Evolutionary conservation across 2,888 invertebrate genomes (phyloP), one percentile per base, ranked within the genome.

Genomic region (Desoria tigrina): DNA sequence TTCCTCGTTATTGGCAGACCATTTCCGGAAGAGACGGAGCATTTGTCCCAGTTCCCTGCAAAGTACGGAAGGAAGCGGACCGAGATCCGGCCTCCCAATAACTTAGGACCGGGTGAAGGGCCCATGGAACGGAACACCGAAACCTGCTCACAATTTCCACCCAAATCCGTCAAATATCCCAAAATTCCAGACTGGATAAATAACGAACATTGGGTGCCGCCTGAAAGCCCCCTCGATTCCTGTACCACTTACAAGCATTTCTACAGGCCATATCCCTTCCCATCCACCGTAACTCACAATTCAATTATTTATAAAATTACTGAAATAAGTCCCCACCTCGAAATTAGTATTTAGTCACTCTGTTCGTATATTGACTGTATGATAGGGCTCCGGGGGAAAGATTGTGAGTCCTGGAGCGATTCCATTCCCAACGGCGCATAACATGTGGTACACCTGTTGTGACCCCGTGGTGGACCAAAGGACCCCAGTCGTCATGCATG

Each of bases 211-310:
- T 75, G 69, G 69, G 55, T 71, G 16, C 66, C 67, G 9, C 72
- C 73, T 11, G 71, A 71, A 4, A 72, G 68, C 6, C 63, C 65
- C 1, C 21, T 72, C 32, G 72, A 72, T 2, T 58, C 62, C 21
- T 75, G 75, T 49, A 75, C 75, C 2, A 75, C 73, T 9, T 73
- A 75, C 65, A 72, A 69, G 9, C 75, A 75, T 61, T 75, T 69
- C 42, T 75, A 72, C 60, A 58, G 49, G 26, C 65, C 65, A 2
- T 37, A 72, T 60, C 49, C 54, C 1, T 23, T 69, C 14, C 66
- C 57, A 42, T 57, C 63, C 11, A 27, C 59, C 14, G 56, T 56
- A n/a, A n/a, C n/a, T n/a, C n/a, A n/a, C n/a, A n/a, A n/a, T n/a
- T n/a, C n/a, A n/a, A 9, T 16, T 39, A 9, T 16, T 39, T 9